Conservation (phyloP, 2,797 vertebrate genomes). For the Acipenser oxyrinchus region DNA sequence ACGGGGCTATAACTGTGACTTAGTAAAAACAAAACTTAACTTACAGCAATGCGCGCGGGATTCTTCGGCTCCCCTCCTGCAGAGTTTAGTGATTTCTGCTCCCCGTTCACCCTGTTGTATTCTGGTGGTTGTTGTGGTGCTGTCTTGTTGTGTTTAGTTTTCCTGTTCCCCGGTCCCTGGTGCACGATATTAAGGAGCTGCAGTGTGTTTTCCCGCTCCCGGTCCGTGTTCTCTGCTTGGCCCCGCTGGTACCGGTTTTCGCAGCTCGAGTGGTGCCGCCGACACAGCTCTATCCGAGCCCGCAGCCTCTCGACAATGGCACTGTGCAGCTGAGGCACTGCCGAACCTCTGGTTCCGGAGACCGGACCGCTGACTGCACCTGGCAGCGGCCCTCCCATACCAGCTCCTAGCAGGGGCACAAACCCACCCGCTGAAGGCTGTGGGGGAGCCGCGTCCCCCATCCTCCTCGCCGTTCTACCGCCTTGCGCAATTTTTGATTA, state of each 20-base stretch:
- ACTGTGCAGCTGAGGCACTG: constrained; percentile 80
- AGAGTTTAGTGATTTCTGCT: constrained; percentile 40
- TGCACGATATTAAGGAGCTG: constrained; percentile 87
- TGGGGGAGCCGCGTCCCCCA: constrained; percentile 87
- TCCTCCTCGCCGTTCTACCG: constrained; percentile 30
- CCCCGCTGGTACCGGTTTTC: constrained; percentile 84
- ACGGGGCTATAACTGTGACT: neutral
- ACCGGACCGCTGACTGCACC: constrained; percentile 46
- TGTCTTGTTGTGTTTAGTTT: constrained; percentile 66
- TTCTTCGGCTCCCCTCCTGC: constrained; percentile 68
- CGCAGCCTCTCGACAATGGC: constrained; percentile 91
- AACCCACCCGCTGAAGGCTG: constrained; percentile 71
- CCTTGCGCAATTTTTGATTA: neutral
- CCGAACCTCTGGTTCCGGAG: constrained; percentile 58
- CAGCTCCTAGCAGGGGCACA: constrained; percentile 63
- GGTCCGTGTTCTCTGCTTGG: constrained; percentile 81
- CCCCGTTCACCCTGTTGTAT: constrained; percentile 55
- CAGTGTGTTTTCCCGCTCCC: constrained; percentile 83
- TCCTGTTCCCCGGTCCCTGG: constrained; percentile 75
- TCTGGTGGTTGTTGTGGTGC: constrained; percentile 57
- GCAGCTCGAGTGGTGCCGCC: constrained; percentile 87
- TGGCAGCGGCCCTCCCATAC: constrained; percentile 60
- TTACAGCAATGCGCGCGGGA: constrained; percentile 82
- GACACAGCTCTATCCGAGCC: constrained; percentile 85
- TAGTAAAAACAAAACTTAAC: constrained; percentile 30